Conservation (phyloP, 2,888 invertebrate genomes). For the Abrostola tripartita region DNA sequence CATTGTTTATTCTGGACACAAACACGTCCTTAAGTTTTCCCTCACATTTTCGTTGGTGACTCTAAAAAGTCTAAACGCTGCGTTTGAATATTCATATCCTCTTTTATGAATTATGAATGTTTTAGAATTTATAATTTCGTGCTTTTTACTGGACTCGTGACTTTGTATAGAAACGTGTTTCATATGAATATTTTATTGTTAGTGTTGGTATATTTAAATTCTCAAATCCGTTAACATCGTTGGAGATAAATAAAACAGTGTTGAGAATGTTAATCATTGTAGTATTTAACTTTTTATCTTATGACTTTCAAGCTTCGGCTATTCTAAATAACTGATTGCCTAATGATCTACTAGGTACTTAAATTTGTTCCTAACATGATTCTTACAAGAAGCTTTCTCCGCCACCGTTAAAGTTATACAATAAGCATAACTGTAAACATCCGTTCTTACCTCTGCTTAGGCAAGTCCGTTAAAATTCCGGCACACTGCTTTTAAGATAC, state of each 20-base stretch:
- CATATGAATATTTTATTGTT: constrained; percentile 46
- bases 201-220: constrained; percentile 24
- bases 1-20: constrained; percentile 82
- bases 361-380: constrained; percentile 54
- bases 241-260: constrained; percentile 21
- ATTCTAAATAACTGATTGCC: constrained; percentile 16
- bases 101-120: constrained; percentile 65
- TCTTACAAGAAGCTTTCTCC: constrained; percentile 71
- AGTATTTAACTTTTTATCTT: constrained; percentile 14
- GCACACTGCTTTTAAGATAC: constrained; percentile 82
- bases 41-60: constrained; percentile 69
- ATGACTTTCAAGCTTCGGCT: constrained; percentile 33
- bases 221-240: constrained; percentile 19
- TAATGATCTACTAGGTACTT: constrained; percentile 38
- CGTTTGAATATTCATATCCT: constrained; percentile 72
- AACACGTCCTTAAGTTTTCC: constrained; percentile 76
- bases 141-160: constrained; percentile 54
- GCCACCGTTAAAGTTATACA: constrained; percentile 79
- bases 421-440: constrained; percentile 86
- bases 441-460: constrained; percentile 85
- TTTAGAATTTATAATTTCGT: constrained; percentile 58
- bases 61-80: constrained; percentile 59
- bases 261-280: constrained; percentile 24
- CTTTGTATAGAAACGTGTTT: constrained; percentile 62
- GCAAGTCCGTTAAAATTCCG: constrained; percentile 87